Evolutionary conservation across 1,140 invertebrate genomes (phyloP), one percentile per base, ranked within the genome.

Genomic region (Pogonomyrmex californicus): DNA sequence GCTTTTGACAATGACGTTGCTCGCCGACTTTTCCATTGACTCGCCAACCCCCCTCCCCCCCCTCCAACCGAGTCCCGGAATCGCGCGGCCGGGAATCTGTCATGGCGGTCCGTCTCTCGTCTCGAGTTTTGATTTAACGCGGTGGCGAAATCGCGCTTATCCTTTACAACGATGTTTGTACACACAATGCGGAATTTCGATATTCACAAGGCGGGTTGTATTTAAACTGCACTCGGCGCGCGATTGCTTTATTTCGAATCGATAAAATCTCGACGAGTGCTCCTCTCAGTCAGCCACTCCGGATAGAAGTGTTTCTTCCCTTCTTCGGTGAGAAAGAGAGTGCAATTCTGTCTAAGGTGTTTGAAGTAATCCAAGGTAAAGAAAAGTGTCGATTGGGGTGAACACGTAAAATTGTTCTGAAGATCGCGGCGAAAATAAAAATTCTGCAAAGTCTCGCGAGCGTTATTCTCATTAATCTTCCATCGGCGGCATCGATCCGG

Each of bases 1-100:
- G 66, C 51, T 82, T 71, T 77, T 85, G 38, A 86, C 86, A 76
- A 86, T 86, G 65, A 77, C 73, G 82, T 83, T 73, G 68, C 79
- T 60, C 41, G 68, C 41, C 1, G 66, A 73, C 54, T 73, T 60
- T 62, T 83, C 66, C 68, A 83, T 47, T 44, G 68, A 73, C 68
- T 60, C 54, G 54, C 33, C 54, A 36, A 23, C 23, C 23, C 23
- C 23, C 23, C 23, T n/a, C 23, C 23, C 23, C 23, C 0, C 23
- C 23, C 23, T 0, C 23, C 23, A 23, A 44, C 63, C 60, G 14
- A 81, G 36, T 47, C 5, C 38, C 30, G 6, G 41, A 65, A 68
- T 81, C 49, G 63, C 36, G 23, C 23, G 23, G 23, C 14, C 1
- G 54, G 17, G n/a, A 73, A 58, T 58, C 79, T 30, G 49, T 81